A percentile compares a stretch with the other conserved stretches of the same genome.
Evolutionary conservation across 2,888 invertebrate genomes (phyloP).

Genomic region (Andrena marginata): DNA sequence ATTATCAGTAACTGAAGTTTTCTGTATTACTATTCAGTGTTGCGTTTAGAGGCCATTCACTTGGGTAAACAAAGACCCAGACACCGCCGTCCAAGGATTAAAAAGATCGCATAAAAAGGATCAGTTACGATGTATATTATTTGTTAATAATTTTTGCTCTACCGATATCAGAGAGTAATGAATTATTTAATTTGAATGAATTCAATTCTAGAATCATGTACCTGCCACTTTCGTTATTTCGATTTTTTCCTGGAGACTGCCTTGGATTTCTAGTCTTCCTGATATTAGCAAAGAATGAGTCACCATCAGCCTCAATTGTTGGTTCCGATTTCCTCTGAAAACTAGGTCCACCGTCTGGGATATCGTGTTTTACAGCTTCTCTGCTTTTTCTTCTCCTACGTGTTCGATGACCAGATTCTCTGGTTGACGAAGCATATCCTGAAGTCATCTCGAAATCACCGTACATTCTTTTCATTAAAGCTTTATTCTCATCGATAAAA

Average conservation of each 20-base stretch:
- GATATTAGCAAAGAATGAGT: conserved; percentile 87
- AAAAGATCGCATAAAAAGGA: no score
- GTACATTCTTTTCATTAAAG: conserved; percentile 96
- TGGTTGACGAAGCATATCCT: conserved; percentile 86
- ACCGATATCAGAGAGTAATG: no score
- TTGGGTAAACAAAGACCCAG: no score
- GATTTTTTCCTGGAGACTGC: conserved; percentile 86
- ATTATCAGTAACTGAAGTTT: no score
- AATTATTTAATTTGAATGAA: no score
- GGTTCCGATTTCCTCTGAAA: conserved; percentile 78
- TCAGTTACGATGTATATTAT: no score
- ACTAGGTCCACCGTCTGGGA: conserved; percentile 80
- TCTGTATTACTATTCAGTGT: no score
- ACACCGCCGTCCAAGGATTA: no score
- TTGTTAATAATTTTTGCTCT: no score
- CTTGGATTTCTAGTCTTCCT: conserved; percentile 87
- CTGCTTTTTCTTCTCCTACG: conserved; percentile 72
- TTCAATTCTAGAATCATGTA: conserved; percentile 63
- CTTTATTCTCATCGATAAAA: conserved; percentile 98
- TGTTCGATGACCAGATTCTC: conserved; percentile 75
- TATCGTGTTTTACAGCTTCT: conserved; percentile 71
- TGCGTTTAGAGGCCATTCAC: no score
- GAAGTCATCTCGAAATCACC: conserved; percentile 92
- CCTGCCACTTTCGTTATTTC: conserved; percentile 87
- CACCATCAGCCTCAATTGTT: conserved; percentile 84